These are phyloP conservation scores for Drosophila sp. DNA, from an alignment of 1,140 invertebrate genomes.

Conservation along the genomic window DNA sequence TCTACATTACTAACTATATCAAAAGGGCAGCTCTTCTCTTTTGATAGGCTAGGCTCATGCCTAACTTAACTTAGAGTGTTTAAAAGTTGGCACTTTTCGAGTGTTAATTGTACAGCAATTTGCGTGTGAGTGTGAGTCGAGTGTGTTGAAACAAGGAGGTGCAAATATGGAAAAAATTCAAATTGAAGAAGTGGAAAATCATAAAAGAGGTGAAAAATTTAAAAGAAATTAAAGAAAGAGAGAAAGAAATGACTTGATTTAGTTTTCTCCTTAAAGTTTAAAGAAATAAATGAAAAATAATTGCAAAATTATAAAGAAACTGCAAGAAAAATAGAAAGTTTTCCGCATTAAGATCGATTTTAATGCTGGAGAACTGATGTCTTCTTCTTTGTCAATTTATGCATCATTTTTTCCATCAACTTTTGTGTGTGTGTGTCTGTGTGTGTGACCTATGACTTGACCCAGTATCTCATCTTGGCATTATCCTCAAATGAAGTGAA, in stretches of 20 bases:
- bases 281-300: too few relatives aligned
- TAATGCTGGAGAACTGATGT: neutral
- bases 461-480: constrained; percentile 9
- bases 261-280: too few relatives aligned
- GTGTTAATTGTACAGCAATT: neutral
- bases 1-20: constrained; percentile 30
- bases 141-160: neutral
- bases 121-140: neutral
- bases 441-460: constrained; percentile 7
- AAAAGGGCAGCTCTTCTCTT: constrained; percentile 18
- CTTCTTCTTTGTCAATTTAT: neutral
- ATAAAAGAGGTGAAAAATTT: too few relatives aligned
- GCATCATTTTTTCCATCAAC: neutral
- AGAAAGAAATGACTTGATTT: too few relatives aligned
- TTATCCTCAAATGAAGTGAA: constrained; percentile 16
- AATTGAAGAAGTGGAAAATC: too few relatives aligned
- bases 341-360: neutral
- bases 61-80: neutral
- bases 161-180: too few relatives aligned
- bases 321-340: too few relatives aligned
- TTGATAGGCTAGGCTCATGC: neutral
- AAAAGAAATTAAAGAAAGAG: too few relatives aligned
- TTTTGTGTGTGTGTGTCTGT: neutral
- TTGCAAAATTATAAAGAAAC: too few relatives aligned
- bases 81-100: neutral